Conservation (phyloP, 2,113 vertebrate genomes). For the Hystrix brachyura region DNA sequence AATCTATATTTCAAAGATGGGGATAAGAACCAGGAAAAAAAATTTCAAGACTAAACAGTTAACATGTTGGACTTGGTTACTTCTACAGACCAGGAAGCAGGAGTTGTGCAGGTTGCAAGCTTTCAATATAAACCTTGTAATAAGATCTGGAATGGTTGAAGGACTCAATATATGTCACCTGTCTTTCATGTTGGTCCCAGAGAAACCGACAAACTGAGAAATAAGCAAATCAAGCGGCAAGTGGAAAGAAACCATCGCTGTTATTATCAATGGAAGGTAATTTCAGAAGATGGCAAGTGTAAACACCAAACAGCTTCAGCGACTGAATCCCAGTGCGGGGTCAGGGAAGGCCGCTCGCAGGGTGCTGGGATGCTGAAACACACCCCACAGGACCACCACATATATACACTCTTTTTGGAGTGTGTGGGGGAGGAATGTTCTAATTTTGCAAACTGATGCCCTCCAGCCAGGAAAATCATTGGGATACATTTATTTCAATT, state of each 20-base stretch:
- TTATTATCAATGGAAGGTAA: background rate
- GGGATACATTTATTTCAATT: background rate
- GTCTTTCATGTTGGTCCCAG: background rate
- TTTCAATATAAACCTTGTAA: background rate
- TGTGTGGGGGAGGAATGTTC: accelerated
- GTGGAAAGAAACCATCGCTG: background rate
- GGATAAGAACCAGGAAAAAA: background rate
- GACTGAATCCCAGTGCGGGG: background rate
- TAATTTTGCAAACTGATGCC: background rate
- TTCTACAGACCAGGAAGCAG: background rate
- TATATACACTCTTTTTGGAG: background rate
- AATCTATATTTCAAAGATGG: background rate
- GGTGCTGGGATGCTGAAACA: no score
- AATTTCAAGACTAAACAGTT: background rate
- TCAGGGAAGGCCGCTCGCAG: no score
- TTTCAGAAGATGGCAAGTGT: background rate
- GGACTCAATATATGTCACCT: background rate
- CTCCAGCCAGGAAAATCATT: background rate
- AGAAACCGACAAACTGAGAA: background rate
- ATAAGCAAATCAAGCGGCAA: background rate
- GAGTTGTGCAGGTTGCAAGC: background rate
- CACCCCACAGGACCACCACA: background rate
- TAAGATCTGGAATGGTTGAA: background rate
- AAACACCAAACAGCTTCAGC: background rate
- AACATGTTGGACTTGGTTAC: background rate